These are phyloP conservation scores for Brachionus rubens DNA, from an alignment of 1,140 invertebrate genomes.

Conservation along the genomic window DNA sequence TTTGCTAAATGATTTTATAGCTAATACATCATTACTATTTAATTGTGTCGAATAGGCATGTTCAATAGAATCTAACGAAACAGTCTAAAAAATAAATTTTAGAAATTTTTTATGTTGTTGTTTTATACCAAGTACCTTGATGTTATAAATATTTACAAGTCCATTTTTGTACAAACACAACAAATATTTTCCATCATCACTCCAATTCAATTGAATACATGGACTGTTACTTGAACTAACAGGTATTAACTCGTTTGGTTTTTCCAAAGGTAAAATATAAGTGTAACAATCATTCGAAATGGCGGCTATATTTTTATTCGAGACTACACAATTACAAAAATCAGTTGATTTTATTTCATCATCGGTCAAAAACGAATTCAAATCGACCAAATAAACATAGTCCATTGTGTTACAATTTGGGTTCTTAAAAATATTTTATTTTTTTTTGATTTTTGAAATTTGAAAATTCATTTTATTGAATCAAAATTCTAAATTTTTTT, in stretches of 20 bases:
- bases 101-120: neutral
- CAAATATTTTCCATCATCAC: constrained; percentile 22
- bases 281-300: constrained; percentile 14
- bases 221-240: constrained; percentile 1
- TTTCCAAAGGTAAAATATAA: constrained; percentile 42
- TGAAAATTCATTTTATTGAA: neutral
- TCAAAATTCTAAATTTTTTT: neutral
- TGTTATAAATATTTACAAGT: neutral
- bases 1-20: constrained; percentile 26
- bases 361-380: constrained; percentile 10
- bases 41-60: neutral
- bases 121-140: neutral
- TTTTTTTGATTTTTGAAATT: no score
- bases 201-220: neutral
- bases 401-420: constrained; percentile 10
- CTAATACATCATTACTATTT: constrained; percentile 19
- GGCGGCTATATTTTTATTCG: constrained; percentile 6
- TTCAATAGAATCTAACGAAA: constrained; percentile 2
- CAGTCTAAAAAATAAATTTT: neutral
- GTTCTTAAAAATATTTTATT: no score
- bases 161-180: constrained; percentile 13
- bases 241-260: constrained; percentile 39
- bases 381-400: constrained; percentile 37
- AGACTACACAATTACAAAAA: neutral
- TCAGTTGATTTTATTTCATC: neutral